These are phyloP conservation scores for Cynoglossus semilaevis DNA, from an alignment of 2,113 vertebrate species.

Conservation along the genomic window DNA sequence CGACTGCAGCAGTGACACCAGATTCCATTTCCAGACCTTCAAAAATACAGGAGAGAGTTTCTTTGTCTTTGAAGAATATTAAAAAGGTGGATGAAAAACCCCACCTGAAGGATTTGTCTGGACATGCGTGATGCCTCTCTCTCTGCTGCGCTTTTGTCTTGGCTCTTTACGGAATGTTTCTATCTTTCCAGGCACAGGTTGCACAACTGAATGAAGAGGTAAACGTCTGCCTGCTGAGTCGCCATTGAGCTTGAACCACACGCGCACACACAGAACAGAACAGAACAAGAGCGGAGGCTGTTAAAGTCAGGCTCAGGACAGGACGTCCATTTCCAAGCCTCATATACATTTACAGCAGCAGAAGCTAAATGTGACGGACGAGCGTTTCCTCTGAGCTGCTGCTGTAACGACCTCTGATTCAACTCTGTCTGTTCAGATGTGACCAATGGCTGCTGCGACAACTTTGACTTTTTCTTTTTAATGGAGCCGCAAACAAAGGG, in stretches of 20 bases:
- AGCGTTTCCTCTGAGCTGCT: no score
- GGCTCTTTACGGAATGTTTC: neutral
- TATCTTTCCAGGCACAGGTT: slow-evolving; percentile 3
- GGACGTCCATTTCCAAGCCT: slow-evolving; percentile 30
- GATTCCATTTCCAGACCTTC: no score
- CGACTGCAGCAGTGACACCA: neutral
- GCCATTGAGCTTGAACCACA: slow-evolving; percentile 42
- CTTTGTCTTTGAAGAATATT: slow-evolving; percentile 8
- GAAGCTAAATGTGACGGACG: no score
- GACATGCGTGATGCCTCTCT: slow-evolving; percentile 17
- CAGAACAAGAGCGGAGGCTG: no score
- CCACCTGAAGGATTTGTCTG: slow-evolving; percentile 46
- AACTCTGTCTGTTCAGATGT: no score
- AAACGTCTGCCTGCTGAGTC: slow-evolving; percentile 26
- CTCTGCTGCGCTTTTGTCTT: slow-evolving; percentile 1
- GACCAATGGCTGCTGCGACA: slow-evolving; percentile 31
- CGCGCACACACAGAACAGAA: neutral
- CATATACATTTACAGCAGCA: neutral
- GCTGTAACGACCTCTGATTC: neutral
- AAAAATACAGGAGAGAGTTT: no score
- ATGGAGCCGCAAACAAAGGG: slow-evolving; percentile 50
- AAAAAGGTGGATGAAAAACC: slow-evolving; percentile 40
- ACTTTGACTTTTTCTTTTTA: slow-evolving; percentile 51
- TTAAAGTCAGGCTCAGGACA: slow-evolving; percentile 16
- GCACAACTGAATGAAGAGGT: slow-evolving; percentile 38